These are phyloP conservation scores for Arnoldichthys spilopterus DNA, from an alignment of 2,797 vertebrate species.

Conservation along the genomic window DNA sequence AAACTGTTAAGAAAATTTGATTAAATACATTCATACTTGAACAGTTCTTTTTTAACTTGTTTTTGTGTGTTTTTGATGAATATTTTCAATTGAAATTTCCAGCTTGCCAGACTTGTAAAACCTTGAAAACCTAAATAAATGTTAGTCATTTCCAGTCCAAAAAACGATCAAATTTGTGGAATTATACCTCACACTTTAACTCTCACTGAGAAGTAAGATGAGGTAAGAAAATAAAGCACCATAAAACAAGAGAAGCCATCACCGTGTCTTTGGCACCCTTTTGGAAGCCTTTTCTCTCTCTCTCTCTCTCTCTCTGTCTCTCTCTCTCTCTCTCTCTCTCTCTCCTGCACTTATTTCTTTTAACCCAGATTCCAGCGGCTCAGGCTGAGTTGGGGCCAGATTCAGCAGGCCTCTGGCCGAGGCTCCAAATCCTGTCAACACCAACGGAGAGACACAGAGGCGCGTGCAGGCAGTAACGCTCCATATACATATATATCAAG, in stretches of 20 bases:
- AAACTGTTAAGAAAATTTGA: no score
- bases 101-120: no score
- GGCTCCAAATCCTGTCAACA: conserved; percentile 57
- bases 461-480: conserved; percentile 29
- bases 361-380: conserved; percentile 50
- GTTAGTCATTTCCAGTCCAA: no score
- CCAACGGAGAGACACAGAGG: conserved; percentile 39
- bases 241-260: conserved; percentile 18
- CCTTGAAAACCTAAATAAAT: no score
- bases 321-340: background rate
- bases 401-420: conserved; percentile 15
- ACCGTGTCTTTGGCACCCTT: conserved; percentile 21
- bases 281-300: background rate
- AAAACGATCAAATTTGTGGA: background rate
- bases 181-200: conserved; percentile 21
- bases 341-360: conserved; percentile 1
- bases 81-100: no score
- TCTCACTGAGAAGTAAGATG: background rate
- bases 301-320: conserved; percentile 11
- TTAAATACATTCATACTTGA: no score
- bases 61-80: no score
- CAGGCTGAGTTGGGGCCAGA: conserved; percentile 35
- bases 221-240: conserved; percentile 14
- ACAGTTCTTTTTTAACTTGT: no score
- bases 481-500: conserved; percentile 29